Evolutionary conservation across 1,140 invertebrate genomes (phyloP).

Genomic region (Cyrtorhinus lividipennis): DNA sequence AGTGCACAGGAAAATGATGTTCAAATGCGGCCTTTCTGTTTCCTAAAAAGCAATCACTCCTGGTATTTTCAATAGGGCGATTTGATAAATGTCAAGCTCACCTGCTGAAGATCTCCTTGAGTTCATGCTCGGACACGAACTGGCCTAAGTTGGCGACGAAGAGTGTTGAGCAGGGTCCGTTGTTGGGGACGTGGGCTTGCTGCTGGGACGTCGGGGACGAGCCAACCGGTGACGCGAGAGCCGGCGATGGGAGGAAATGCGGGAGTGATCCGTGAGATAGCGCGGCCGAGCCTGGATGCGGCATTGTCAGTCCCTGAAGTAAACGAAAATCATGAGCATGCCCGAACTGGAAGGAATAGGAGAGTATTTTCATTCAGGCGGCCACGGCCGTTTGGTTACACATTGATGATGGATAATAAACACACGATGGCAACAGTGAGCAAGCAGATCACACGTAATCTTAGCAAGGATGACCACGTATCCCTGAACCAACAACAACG

Average conservation of each 20-base stretch:
- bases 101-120: slow-evolving; percentile 96
- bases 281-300: slow-evolving; percentile 50
- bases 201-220: slow-evolving; percentile 54
- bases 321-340: neutral
- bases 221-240: slow-evolving; percentile 72
- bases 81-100: too few relatives aligned
- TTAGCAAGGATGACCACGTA: too few relatives aligned
- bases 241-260: slow-evolving; percentile 65
- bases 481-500: too few relatives aligned
- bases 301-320: slow-evolving; percentile 41
- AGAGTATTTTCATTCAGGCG: neutral
- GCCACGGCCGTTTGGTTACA: too few relatives aligned
- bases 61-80: too few relatives aligned
- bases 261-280: slow-evolving; percentile 56
- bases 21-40: too few relatives aligned
- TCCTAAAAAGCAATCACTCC: too few relatives aligned
- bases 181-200: slow-evolving; percentile 36
- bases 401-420: too few relatives aligned
- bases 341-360: neutral
- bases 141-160: slow-evolving; percentile 94
- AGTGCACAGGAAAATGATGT: too few relatives aligned
- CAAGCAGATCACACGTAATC: too few relatives aligned
- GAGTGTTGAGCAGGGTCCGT: slow-evolving; percentile 77
- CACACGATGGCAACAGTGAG: too few relatives aligned
- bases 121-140: slow-evolving; percentile 90